Base-by-base conservation (phyloP, 2,797 vertebrate species). In the Microchirus variegatus region DNA sequence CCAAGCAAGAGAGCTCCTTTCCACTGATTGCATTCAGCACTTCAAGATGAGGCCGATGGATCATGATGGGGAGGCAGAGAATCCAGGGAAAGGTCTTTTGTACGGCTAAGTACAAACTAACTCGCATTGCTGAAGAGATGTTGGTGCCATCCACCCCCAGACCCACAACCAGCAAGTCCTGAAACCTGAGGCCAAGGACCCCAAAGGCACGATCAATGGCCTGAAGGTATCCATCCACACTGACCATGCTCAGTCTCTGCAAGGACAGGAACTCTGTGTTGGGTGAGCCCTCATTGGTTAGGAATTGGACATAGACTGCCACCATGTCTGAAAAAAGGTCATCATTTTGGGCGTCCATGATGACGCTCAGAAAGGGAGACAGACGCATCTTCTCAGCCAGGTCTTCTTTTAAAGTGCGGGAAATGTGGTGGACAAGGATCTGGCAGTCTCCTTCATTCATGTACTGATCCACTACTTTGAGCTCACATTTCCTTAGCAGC, bases 401-500 rank as follows among this genome's bases (percentile, higher is more conserved):
- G 81, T 99, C 97, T 67, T 98, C 96, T 22, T 95, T 94, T 44
- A 98, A 91, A 3, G 96, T 93, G 22, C 94, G 89, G 53, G 95
- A 92, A 0, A 99, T 97, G 84, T 99, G 97, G 70, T 97, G 96
- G 50, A 98, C 94, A 52, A 99, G 92, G 74, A 96, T 95, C 77
- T 97, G 97, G 79, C 96, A 97, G 87, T 99, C 96, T 0, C 95
- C 95, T 70, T 99, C 97, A 0, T 98, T 98, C 96, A 98, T 95
- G 90, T 99, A 98, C 76, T 99, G 97, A 89, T 99, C 97, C 48
- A 98, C 96, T 73, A 99, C 95, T 80, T 98, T 97, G 56, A 99
- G 95, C 40, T 99, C 97, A 6, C 97, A 98, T 77, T 95, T 97
- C 71, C 96, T 95, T 76, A 99, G 92, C 26, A 99, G 92, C 83